Evolutionary conservation across 2,797 vertebrate species (phyloP).

Genomic region (Taeniopygia guttata): DNA sequence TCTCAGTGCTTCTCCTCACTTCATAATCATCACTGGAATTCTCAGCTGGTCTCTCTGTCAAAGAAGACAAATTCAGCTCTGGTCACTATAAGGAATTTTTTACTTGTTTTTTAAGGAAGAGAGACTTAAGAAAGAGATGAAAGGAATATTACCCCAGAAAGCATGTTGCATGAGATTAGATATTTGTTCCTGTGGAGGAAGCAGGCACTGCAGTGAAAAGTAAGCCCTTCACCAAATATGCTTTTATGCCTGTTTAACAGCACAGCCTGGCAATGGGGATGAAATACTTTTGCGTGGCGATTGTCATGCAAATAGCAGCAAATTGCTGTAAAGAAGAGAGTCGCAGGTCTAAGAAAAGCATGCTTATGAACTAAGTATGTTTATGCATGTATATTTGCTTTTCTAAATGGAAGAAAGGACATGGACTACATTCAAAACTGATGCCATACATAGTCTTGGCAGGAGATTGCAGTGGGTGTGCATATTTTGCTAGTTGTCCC

Average conservation of each 20-base stretch:
- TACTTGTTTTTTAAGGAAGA: not conserved
- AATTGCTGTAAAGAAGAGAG: not conserved
- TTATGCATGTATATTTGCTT: not conserved
- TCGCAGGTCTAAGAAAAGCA: not conserved
- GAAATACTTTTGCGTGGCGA: not conserved
- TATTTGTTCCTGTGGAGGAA: not conserved
- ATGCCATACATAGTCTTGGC: not conserved
- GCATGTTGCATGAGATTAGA: not conserved
- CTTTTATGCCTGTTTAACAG: not conserved
- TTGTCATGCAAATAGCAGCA: not conserved
- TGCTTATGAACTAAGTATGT: not conserved
- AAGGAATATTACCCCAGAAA: not conserved
- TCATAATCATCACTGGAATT: not conserved
- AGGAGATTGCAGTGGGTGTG: not conserved
- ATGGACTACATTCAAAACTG: not conserved
- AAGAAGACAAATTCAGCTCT: not conserved
- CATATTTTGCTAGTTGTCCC: not conserved
- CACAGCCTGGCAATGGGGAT: not conserved
- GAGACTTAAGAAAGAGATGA: not conserved
- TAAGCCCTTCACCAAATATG: not conserved
- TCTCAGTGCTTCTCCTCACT: not conserved
- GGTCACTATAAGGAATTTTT: not conserved
- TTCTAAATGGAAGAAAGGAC: not conserved
- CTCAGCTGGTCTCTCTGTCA: not conserved
- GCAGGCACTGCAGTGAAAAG: not conserved